phyloP scores from a whole-genome alignment of 1,140 invertebrate genomes.

The Drosophila micromelanica region DNA sequence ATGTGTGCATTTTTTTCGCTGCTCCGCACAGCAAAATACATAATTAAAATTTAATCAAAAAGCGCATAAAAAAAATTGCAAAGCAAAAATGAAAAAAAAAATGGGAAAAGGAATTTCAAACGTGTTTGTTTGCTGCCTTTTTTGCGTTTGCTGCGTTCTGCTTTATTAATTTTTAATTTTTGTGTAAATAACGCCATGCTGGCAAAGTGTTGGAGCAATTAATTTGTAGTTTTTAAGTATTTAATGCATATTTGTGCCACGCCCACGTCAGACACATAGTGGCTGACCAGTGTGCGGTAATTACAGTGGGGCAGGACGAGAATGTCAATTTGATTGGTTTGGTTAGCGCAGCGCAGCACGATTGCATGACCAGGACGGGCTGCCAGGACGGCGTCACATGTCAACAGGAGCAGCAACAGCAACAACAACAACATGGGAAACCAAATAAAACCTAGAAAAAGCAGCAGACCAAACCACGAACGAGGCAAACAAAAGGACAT shows the following conservation, averaged over 20 bases:
- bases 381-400: slow-evolving; percentile 29
- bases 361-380: slow-evolving; percentile 24
- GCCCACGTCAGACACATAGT: slow-evolving; percentile 11
- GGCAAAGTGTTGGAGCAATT: slow-evolving; percentile 55
- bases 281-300: slow-evolving; percentile 36
- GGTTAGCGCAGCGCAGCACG: slow-evolving; percentile 14
- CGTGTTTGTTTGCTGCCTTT: slow-evolving; percentile 18
- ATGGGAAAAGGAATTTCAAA: neutral
- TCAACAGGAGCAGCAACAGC: slow-evolving; percentile 43
- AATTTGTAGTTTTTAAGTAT: slow-evolving; percentile 59
- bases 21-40: slow-evolving; percentile 45
- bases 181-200: slow-evolving; percentile 50
- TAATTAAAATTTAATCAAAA: slow-evolving; percentile 68
- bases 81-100: neutral
- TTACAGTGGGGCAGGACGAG: slow-evolving; percentile 36
- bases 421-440: slow-evolving; percentile 33
- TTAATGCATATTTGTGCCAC: slow-evolving; percentile 21
- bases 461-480: slow-evolving; percentile 30
- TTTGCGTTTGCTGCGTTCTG: slow-evolving; percentile 25
- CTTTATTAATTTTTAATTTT: slow-evolving; percentile 72
- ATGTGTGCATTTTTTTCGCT: neutral
- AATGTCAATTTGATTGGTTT: slow-evolving; percentile 25
- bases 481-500: slow-evolving; percentile 27
- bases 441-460: slow-evolving; percentile 53
- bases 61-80: slow-evolving; percentile 22